Base-by-base conservation (phyloP, 2,888 invertebrate species). In the Chrysolina haemoptera region DNA sequence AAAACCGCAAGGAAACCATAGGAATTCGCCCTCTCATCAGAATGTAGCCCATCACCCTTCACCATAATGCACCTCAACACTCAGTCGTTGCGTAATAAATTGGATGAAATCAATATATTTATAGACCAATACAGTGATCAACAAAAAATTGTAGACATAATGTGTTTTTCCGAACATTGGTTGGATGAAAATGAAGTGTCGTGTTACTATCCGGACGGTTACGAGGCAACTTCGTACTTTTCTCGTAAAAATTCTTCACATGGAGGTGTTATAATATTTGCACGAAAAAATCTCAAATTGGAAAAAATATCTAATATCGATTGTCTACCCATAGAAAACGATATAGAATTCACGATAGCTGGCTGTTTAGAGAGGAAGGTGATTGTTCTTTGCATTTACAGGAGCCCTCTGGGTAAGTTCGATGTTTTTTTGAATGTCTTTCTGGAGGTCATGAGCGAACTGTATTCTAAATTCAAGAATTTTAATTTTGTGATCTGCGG, bases 1-100 rank as follows among this genome's bases (percentile, higher is more conserved):
- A 62, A 62, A 63, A 40, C 63, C 40, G 27, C n/a, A 41, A 63
- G 63, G 12, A 63, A 63, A 63, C 63, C n/a, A 63, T 63, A 63
- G 63, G 41, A 63, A 63, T 16, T 41, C 11, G 41, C 40, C 5
- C 40, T 63, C 63, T 63, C 63, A 40, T 63, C 18, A n/a, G 16
- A 41, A 16, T 63, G 63, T 16, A 63, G 63, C 63, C 63, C 63
- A 63, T 2, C 63, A 12, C 63, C 20, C 63, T 4, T 63, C 16
- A 63, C 63, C 63, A 40, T 63, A 40, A 63, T 63, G 63, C 63
- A 63, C 40, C 63, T 63, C 14, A 63, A 63, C 63, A 63, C 63
- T 4, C 63, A 63, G 63, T 63, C 63, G 63, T 40, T 63, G 12
- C 48, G 48, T 12, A 14, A 48, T 41, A 63, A 63, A 63, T 10